Conservation (phyloP, 2,888 invertebrate genomes). For the Herminia tarsipennalis region DNA sequence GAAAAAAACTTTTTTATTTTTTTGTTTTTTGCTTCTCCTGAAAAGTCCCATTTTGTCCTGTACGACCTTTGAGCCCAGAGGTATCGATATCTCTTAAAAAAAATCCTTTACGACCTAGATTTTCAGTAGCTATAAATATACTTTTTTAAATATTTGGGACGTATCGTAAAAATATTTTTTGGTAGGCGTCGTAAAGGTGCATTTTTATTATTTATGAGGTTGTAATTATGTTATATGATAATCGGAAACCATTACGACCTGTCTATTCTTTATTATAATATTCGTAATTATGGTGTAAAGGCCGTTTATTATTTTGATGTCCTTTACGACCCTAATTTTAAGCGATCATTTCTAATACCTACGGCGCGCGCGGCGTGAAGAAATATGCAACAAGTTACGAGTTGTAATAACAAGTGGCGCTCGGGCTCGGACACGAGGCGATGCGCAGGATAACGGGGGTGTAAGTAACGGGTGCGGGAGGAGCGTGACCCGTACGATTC, state of each 20-base stretch:
- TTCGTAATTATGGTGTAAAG: neutral
- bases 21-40: too few species aligned
- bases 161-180: neutral
- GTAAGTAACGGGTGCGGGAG: neutral
- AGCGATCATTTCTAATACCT: neutral
- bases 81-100: too few species aligned
- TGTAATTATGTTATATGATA: neutral
- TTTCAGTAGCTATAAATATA: neutral
- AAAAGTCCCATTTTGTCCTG: too few species aligned
- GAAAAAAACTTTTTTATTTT: too few species aligned
- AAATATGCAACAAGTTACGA: neutral
- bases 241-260: neutral
- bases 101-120: neutral
- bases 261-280: neutral
- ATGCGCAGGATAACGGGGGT: neutral
- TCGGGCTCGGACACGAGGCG: neutral
- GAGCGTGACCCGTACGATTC: neutral
- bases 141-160: neutral
- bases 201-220: too few species aligned
- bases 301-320: neutral
- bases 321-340: neutral
- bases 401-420: neutral
- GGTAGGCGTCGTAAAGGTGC: neutral
- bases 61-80: too few species aligned
- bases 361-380: neutral